Base-by-base conservation (phyloP, 2,113 vertebrate species). In the Oryzias celebensis region DNA sequence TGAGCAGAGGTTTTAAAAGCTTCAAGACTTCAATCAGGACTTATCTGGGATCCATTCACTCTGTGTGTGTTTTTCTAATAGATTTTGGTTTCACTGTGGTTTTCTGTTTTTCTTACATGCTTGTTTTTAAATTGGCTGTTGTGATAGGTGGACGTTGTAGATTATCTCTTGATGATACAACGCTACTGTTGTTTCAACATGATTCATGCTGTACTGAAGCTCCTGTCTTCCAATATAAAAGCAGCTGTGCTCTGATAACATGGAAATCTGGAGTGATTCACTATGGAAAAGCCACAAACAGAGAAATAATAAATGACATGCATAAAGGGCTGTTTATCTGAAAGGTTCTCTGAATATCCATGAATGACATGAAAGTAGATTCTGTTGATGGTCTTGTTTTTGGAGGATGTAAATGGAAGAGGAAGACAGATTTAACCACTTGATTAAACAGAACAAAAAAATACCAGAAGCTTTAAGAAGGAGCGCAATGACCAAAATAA, bases 1-100 rank as follows among this genome's bases (percentile, higher is more conserved):
- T 58, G 71, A 60, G 61, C 36, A 55, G 71, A 74, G 52, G 44
- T 77, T 82, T 82, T 59, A 51, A 65, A 77, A 79, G 69, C 4
- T 20, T 20, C 20, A 20, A 68, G 66, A 70, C 73, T 74, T 86
- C 13, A 57, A 77, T 83, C 71, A 62, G 52, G 17, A 14, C 41
- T 52, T 68, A 75, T 75, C 54, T 73, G 13, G 60, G 59, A 67
- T 73, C 36, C 63, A 52, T 53, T 61, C 49, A 18, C 43, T 58
- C 49, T 56, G 14, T 62, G 54, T 65, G 56, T 62, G 43, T 67
- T 5, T 48, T 59, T 13, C n/a, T 7, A 64, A 28, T 28, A 28
- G 26, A 80, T 81, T 60, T 68, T 2, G 14, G 24, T 65, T 72
- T 69, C 55, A 62, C 26, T 47, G 58, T 62, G 2, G 46, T 66